A percentile compares a stretch with the other conserved stretches of the same genome.
Evolutionary conservation across 1,140 invertebrate species (phyloP).

Genomic region (Harpegnathos saltator): DNA sequence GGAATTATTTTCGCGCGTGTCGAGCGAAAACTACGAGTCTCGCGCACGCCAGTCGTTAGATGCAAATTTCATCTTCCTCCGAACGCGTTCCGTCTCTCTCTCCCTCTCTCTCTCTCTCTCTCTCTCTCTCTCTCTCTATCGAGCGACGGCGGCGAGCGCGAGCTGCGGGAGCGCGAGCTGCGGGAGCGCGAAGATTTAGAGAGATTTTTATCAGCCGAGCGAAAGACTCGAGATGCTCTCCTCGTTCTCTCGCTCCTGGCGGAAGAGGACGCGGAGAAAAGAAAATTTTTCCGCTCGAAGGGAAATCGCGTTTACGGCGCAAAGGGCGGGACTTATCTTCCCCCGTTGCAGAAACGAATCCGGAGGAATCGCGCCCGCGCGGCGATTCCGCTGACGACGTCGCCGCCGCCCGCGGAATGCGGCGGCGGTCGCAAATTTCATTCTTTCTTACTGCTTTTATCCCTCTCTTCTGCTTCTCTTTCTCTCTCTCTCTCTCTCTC

Average conservation of each 20-base stretch:
- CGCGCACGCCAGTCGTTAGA: conserved; percentile 22
- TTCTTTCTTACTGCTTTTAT: conserved; percentile 7
- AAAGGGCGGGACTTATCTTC: conserved; percentile 62
- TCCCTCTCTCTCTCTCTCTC: too few relatives aligned
- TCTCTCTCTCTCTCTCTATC: too few relatives aligned
- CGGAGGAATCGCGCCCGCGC: conserved; percentile 36
- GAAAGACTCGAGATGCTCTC: conserved; percentile 38
- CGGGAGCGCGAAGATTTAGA: conserved; percentile 42
- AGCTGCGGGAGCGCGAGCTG: conserved; percentile 29
- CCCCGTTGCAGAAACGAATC: conserved; percentile 50
- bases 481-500: neutral
- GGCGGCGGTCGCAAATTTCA: conserved; percentile 36
- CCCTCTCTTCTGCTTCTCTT: too few relatives aligned
- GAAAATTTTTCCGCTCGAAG: conserved; percentile 68
- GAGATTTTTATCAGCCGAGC: conserved; percentile 58
- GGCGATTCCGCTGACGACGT: conserved; percentile 69
- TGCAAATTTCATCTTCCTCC: conserved; percentile 36
- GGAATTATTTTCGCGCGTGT: conserved; percentile 14
- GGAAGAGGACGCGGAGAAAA: conserved; percentile 51
- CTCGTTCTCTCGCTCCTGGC: conserved; percentile 36
- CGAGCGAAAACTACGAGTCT: neutral
- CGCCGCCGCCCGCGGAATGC: conserved; percentile 1
- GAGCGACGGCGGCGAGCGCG: too few relatives aligned
- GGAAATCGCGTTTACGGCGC: conserved; percentile 59
- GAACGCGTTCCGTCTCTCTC: neutral